A percentile compares a stretch with the other conserved stretches of the same genome.
phyloP scores from a whole-genome alignment of 2,113 vertebrate genomes.

The Tupaia chinensis region DNA sequence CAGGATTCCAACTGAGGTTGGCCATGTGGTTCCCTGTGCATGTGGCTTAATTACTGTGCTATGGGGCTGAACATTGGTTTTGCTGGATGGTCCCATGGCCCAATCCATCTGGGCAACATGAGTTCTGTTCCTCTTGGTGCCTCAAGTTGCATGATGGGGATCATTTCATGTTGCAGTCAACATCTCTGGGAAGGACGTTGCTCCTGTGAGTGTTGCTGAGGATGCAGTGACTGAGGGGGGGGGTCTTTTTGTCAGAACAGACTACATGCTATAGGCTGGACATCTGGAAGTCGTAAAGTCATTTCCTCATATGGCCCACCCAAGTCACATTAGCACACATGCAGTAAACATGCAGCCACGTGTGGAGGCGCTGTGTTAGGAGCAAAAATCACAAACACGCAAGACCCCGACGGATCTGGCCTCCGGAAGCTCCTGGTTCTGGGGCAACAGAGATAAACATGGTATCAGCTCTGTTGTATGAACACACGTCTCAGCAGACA shows the following conservation, averaged over 20 bases:
- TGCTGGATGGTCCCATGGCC: not conserved
- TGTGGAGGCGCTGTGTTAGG: rapidly evolving
- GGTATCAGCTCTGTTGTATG: not conserved
- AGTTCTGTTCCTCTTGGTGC: not conserved
- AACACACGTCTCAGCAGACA: rapidly evolving
- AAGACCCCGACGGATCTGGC: not conserved
- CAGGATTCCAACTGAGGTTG: too few relatives aligned
- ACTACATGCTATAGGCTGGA: not conserved
- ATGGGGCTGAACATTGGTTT: not conserved
- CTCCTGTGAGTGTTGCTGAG: not conserved
- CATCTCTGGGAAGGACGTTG: not conserved
- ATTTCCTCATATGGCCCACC: not conserved
- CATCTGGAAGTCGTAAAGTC: not conserved
- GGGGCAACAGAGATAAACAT: rapidly evolving
- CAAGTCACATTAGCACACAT: rapidly evolving
- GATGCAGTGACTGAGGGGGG: not conserved
- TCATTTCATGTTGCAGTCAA: not conserved
- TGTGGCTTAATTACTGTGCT: too few relatives aligned
- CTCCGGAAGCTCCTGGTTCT: not conserved
- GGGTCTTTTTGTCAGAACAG: not conserved
- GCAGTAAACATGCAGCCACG: rapidly evolving
- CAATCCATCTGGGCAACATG: not conserved
- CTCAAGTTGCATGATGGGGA: not conserved
- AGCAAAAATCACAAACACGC: not conserved
- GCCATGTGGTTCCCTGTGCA: too few relatives aligned